phyloP scores from a whole-genome alignment of 2,888 invertebrate species.

The Petrophora chlorosata region DNA sequence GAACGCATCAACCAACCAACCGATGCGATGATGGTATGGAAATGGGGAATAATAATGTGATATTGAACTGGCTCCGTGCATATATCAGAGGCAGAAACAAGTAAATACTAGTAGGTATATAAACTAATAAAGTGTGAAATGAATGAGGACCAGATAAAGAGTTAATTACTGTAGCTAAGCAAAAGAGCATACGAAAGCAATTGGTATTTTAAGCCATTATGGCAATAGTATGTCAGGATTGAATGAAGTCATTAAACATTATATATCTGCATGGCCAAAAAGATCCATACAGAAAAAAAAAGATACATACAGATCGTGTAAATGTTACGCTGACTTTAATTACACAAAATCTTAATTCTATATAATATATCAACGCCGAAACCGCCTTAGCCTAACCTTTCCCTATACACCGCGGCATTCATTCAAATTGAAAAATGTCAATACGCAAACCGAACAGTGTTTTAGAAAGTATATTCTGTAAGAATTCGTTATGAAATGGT shows the following conservation, averaged over 20 bases:
- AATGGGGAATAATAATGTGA: constrained; percentile 4
- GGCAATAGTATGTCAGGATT: too few species aligned
- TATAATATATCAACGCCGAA: constrained; percentile 35
- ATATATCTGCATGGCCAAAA: too few species aligned
- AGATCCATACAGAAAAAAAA: too few species aligned
- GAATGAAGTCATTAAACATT: too few species aligned
- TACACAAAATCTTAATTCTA: constrained; percentile 31
- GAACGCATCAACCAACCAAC: constrained; percentile 22
- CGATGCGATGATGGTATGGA: constrained; percentile 8
- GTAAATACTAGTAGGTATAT: too few species aligned
- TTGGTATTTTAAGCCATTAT: too few species aligned
- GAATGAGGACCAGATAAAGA: too few species aligned
- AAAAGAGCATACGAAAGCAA: too few species aligned
- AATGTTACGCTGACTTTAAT: constrained; percentile 26
- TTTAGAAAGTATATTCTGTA: constrained; percentile 66
- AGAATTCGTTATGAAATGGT: constrained; percentile 78
- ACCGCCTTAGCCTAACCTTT: constrained; percentile 40
- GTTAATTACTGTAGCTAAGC: too few species aligned
- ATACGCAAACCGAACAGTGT: constrained; percentile 49
- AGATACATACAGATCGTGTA: constrained; percentile 17
- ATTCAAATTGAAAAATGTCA: constrained; percentile 36
- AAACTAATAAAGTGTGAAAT: too few species aligned
- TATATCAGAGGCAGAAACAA: too few species aligned
- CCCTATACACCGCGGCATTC: constrained; percentile 40
- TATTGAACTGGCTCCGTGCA: too few species aligned